Percentiles rank a stretch among this genome's conserved stretches.
phyloP scores from a whole-genome alignment of 1,140 invertebrate species.

The Laodelphax striatellus region DNA sequence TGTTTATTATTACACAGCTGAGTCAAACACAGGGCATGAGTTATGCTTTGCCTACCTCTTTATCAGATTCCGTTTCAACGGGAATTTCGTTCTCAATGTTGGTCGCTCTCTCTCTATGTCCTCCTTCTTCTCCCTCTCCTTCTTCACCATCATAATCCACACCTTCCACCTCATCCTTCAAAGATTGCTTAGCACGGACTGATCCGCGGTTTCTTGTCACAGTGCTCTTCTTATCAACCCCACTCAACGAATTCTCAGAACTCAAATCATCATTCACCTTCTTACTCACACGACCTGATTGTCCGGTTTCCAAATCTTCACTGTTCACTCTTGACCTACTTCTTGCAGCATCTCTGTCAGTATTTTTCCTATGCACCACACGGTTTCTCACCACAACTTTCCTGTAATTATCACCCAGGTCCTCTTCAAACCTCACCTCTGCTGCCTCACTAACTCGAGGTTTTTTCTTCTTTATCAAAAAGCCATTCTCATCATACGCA shows the following conservation, averaged over 20 bases:
- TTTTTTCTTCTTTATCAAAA: no score
- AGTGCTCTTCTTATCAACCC: not conserved
- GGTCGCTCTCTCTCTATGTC: not conserved
- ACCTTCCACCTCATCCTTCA: not conserved
- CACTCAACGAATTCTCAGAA: no score
- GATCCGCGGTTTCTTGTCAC: not conserved
- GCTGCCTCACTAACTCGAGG: no score
- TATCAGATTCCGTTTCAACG: not conserved
- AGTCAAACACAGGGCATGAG: no score
- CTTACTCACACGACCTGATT: not conserved
- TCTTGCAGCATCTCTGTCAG: no score
- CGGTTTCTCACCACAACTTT: no score
- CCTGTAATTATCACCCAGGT: no score
- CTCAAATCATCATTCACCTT: not conserved
- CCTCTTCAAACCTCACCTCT: no score
- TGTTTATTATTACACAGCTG: no score
- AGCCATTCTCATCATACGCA: no score
- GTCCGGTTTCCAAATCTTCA: not conserved
- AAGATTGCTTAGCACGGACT: not conserved
- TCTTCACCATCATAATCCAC: conserved; percentile 1
- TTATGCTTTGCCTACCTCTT: not conserved
- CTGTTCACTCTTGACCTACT: no score
- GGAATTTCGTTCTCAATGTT: not conserved
- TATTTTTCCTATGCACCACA: no score
- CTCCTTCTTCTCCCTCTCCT: not conserved